Conservation (phyloP, 2,888 invertebrate genomes). For the Schizaphis graminum region DNA sequence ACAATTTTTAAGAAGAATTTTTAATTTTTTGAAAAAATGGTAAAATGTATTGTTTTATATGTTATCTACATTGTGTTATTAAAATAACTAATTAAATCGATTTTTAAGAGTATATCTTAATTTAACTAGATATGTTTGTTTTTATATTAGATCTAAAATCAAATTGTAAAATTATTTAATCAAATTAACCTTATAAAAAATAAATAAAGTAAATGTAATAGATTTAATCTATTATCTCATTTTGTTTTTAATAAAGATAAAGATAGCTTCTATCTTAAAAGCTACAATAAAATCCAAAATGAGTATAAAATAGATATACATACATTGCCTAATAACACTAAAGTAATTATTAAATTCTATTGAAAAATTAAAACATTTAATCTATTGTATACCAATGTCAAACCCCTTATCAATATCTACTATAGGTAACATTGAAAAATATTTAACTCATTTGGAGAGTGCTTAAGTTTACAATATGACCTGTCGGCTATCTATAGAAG, state of each 20-base stretch:
- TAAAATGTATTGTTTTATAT: neutral
- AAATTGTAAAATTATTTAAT: neutral
- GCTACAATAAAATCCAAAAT: neutral
- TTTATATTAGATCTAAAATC: neutral
- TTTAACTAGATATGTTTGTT: neutral
- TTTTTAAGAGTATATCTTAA: neutral
- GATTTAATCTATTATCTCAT: neutral
- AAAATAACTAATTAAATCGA: neutral
- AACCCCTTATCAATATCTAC: neutral
- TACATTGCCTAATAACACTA: neutral
- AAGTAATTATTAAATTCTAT: neutral
- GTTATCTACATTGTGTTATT: neutral
- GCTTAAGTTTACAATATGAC: neutral
- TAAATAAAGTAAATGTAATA: neutral
- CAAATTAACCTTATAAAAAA: neutral
- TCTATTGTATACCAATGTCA: neutral
- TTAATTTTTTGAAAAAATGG: neutral
- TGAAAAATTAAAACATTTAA: neutral
- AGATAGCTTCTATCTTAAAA: neutral
- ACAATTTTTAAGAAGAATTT: neutral
- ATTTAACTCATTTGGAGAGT: neutral
- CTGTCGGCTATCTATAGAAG: neutral
- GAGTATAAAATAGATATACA: neutral
- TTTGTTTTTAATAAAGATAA: neutral
- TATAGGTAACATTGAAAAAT: neutral